Evolutionary conservation across 2,797 vertebrate genomes (phyloP).

Genomic region (Chrosomus eos): DNA sequence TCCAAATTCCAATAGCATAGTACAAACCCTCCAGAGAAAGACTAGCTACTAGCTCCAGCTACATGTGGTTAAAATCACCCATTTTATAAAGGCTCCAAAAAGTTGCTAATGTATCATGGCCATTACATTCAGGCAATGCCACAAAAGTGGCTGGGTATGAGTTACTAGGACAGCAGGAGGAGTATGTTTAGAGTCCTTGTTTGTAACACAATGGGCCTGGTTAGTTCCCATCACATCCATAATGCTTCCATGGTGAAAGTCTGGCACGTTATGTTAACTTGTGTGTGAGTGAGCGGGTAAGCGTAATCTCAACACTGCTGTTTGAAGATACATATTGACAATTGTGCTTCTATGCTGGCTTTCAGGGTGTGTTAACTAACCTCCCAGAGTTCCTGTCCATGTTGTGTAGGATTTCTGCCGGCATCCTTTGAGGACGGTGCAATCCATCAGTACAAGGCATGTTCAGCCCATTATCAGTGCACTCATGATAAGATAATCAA

Average conservation of each 20-base stretch:
- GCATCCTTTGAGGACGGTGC: constrained; percentile 20
- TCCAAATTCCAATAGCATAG: not conserved
- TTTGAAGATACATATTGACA: constrained; percentile 1
- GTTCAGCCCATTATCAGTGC: constrained; percentile 20
- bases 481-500: constrained; percentile 38
- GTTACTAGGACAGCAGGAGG: constrained; percentile 17
- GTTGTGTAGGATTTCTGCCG: not conserved
- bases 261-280: constrained; percentile 33
- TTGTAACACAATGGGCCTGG: constrained; percentile 23
- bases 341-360: constrained; percentile 10
- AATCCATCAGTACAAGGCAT: constrained; percentile 22
- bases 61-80: not conserved
- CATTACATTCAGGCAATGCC: not conserved
- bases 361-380: constrained; percentile 23
- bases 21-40: not conserved
- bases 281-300: not conserved
- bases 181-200: constrained; percentile 35
- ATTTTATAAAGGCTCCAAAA: not conserved
- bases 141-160: not conserved
- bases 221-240: constrained; percentile 45
- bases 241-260: constrained; percentile 28
- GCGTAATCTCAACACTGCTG: not conserved
- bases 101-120: not conserved
- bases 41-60: too few relatives aligned
- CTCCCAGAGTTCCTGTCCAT: not conserved